Evolutionary conservation across 2,113 vertebrate species (phyloP).

Genomic region (Clarias magur): DNA sequence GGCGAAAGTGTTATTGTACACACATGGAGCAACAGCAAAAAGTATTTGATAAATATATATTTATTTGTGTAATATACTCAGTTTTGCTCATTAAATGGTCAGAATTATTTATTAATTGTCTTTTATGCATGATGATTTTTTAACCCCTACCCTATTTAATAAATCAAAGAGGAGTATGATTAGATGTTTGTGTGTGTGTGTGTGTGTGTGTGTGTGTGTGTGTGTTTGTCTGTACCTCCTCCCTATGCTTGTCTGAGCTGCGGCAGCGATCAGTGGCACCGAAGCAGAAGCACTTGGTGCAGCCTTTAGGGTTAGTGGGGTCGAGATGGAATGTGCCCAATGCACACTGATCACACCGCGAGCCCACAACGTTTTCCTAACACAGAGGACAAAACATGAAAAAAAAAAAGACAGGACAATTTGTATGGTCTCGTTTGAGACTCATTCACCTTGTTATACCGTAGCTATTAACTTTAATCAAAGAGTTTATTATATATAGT

Average conservation of each 20-base stretch:
- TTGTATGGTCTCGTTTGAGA: neutral
- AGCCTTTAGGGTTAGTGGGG: conserved; percentile 89
- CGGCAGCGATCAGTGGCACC: conserved; percentile 90
- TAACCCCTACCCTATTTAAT: neutral
- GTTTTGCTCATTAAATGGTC: neutral
- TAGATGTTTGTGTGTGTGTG: neutral
- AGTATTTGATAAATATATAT: neutral
- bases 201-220: neutral
- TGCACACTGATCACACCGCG: conserved; percentile 86
- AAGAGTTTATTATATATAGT: neutral
- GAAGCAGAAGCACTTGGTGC: conserved; percentile 97
- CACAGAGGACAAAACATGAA: neutral
- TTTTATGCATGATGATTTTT: neutral
- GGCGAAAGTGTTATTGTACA: neutral
- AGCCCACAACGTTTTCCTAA: conserved; percentile 92
- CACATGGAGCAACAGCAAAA: neutral
- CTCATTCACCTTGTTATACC: neutral
- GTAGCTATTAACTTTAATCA: neutral
- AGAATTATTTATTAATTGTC: neutral
- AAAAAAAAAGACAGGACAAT: neutral
- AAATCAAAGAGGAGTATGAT: neutral
- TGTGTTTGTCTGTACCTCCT: conserved; percentile 71
- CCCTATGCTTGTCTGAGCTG: conserved; percentile 77
- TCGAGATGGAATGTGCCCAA: conserved; percentile 91
- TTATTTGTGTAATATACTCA: neutral